These are phyloP conservation scores for Pterocles burchelli DNA, from an alignment of 2,113 vertebrate species.

Conservation along the genomic window DNA sequence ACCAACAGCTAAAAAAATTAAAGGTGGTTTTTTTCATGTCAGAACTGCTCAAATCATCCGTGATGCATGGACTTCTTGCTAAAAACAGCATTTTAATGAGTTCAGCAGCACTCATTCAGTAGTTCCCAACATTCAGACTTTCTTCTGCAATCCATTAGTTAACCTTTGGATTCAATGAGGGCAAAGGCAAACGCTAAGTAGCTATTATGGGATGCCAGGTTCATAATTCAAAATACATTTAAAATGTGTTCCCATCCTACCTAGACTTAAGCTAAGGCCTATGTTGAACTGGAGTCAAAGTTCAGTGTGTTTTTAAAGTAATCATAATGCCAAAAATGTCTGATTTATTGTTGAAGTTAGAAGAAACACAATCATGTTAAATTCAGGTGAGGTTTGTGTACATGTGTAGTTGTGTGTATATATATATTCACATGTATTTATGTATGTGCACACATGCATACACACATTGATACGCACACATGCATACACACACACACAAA, in stretches of 20 bases:
- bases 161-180: not conserved
- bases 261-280: not conserved
- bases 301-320: not conserved
- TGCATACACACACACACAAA: fast-evolving
- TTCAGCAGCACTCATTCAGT: not conserved
- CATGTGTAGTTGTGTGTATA: not conserved
- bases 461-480: not conserved
- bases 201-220: not conserved
- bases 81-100: not conserved
- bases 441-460: not conserved
- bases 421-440: not conserved
- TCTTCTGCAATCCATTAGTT: not conserved
- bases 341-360: not conserved
- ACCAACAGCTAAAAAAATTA: not conserved
- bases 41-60: not conserved
- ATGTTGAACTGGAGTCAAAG: not conserved
- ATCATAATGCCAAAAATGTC: not conserved
- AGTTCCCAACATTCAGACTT: not conserved
- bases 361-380: not conserved
- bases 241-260: not conserved
- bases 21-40: not conserved
- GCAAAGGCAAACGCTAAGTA: not conserved
- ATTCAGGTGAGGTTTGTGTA: not conserved
- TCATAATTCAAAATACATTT: not conserved
- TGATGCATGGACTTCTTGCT: not conserved